A percentile compares a stretch with the other conserved stretches of the same genome.
These are phyloP conservation scores for Heteropelma amictum DNA, from an alignment of 2,888 invertebrate species.

Conservation along the genomic window DNA sequence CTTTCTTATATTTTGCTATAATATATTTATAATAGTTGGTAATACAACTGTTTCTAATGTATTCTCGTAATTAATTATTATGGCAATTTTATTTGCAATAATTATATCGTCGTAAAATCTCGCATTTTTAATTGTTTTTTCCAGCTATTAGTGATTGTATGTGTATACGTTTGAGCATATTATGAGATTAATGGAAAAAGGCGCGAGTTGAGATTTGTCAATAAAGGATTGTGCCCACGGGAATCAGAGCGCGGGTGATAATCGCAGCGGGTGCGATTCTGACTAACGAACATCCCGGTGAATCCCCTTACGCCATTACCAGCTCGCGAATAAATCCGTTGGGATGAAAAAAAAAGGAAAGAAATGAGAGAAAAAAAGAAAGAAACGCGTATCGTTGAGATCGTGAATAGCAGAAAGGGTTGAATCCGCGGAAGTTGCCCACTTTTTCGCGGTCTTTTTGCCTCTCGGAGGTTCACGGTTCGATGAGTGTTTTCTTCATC, in stretches of 20 bases:
- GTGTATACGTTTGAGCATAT: neutral
- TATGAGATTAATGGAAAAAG: neutral
- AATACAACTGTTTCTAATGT: no score
- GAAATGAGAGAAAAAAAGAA: neutral
- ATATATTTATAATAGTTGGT: no score
- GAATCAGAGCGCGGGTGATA: conserved; percentile 38
- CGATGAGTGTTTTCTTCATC: conserved; percentile 49
- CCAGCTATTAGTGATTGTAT: neutral
- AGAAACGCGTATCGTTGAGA: conserved; percentile 15
- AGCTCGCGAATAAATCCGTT: conserved; percentile 3
- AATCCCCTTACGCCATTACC: conserved; percentile 5
- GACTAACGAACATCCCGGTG: conserved; percentile 38
- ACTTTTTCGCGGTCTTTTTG: conserved; percentile 48
- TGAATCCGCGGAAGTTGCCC: conserved; percentile 37
- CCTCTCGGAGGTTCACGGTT: conserved; percentile 42
- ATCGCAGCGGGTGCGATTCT: conserved; percentile 30
- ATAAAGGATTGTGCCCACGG: conserved; percentile 27
- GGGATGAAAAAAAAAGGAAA: neutral
- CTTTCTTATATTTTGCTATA: no score
- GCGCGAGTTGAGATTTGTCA: conserved; percentile 26
- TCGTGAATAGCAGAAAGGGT: conserved; percentile 22
- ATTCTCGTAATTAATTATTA: neutral
- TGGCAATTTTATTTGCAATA: no score
- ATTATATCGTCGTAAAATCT: neutral
- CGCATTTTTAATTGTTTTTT: neutral